Evolutionary conservation across 2,113 vertebrate genomes (phyloP), one percentile per base, ranked within the genome.

Genomic region (Mirounga angustirostris): DNA sequence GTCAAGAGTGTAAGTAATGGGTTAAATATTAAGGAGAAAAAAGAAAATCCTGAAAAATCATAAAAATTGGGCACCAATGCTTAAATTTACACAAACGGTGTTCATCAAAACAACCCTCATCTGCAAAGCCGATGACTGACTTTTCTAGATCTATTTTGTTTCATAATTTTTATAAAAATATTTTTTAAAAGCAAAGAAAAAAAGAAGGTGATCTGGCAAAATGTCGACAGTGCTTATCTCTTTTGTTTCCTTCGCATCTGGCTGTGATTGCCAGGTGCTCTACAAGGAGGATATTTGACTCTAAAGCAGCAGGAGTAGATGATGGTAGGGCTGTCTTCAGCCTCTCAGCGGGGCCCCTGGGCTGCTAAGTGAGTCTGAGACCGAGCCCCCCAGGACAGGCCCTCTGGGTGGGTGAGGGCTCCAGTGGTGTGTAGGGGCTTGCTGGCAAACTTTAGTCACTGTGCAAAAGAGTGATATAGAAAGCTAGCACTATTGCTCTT

Each of bases 141-240:
- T 88, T 46, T 61, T 65, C 26, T 58, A 88, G 30, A 79, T 58
- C 33, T 83, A 21, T 97, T 94, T 83, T 56, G 80, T 56, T 96
- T 83, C 54, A 46, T 71, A 46, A 85, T 93, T 87, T 16, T 2
- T 33, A 87, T 80, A 26, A 18, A n/a, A 7, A 6, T 18, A 0
- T 12, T 80, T 33, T 92, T 67, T 74, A 30, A 61, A 83, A 43
- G 4, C 11, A 21, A 85, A 80, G 46, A 21, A 54, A 3, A 54
- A 79, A 43, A 26, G n/a, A 95, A 80, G 54, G 5, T 40, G 82
- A 18, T 54, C 16, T n/a, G 26, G 36, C 36, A 61, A 46, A 36
- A 56, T n/a, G 54, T 19, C 46, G 69, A 28, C 46, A 19, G 7
- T 8, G 5, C 30, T 50, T 36, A 10, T 30, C 56, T 40, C 30